These are phyloP conservation scores for Gavia stellata DNA, from an alignment of 2,113 vertebrate species.

Conservation along the genomic window DNA sequence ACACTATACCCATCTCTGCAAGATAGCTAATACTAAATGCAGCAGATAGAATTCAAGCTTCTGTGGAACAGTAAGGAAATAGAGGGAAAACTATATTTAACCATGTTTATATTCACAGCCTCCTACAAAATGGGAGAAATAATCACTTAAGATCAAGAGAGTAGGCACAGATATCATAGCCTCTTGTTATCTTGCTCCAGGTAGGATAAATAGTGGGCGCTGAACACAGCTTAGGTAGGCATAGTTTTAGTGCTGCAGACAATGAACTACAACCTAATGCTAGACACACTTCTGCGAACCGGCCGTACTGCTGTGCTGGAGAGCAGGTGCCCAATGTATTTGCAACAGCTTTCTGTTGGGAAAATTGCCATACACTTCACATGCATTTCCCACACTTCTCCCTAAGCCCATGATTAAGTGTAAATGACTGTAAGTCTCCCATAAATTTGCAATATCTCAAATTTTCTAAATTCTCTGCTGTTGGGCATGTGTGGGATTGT, in stretches of 20 bases:
- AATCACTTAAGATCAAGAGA: not conserved
- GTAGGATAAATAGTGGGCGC: not conserved
- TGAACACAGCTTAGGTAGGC: not conserved
- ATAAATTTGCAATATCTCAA: not conserved
- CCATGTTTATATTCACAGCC: not conserved
- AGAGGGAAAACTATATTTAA: slow-evolving; percentile 2
- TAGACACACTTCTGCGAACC: not conserved
- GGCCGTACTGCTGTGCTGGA: not conserved
- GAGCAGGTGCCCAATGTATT: not conserved
- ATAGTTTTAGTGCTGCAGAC: not conserved
- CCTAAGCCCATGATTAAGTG: not conserved
- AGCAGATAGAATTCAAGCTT: not conserved
- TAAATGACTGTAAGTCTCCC: not conserved
- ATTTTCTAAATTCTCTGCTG: not conserved
- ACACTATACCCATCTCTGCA: not conserved
- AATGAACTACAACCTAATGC: not conserved
- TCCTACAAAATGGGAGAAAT: not conserved
- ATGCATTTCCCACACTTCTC: not conserved
- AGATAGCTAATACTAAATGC: not conserved
- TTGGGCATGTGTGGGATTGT: not conserved
- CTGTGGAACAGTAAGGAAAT: not conserved
- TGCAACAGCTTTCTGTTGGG: not conserved
- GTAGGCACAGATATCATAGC: not conserved
- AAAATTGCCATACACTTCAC: not conserved
- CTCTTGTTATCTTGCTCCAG: not conserved